Conservation (phyloP, 2,113 vertebrate species). For the Osmerus mordax region DNA sequence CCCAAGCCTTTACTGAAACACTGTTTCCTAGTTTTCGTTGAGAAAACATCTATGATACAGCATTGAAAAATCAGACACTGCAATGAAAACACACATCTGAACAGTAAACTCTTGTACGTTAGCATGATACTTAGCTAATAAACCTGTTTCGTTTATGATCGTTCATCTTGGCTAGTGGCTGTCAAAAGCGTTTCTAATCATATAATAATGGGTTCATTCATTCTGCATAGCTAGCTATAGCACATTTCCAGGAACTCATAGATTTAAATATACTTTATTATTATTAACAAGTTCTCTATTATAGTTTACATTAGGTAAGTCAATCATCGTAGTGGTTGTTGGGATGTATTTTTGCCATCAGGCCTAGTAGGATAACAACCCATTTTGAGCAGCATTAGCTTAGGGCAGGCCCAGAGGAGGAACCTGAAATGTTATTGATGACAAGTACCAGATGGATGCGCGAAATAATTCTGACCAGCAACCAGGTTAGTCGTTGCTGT, state of each 20-base stretch:
- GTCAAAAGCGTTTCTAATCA: conserved; percentile 19
- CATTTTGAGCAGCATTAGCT: background rate
- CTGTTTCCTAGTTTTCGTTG: conserved; percentile 40
- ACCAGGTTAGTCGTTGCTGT: too few species aligned
- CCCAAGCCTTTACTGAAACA: conserved; percentile 54
- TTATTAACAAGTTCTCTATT: background rate
- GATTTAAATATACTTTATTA: background rate
- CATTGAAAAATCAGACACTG: background rate
- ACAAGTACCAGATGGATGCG: too few species aligned
- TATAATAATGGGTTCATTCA: conserved; percentile 21
- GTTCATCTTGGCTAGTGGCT: background rate
- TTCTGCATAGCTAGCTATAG: background rate
- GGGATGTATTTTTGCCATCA: background rate
- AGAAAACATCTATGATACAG: conserved; percentile 15
- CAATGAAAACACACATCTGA: background rate
- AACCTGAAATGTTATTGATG: background rate
- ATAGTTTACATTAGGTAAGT: background rate
- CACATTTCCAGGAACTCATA: background rate
- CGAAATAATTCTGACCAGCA: too few species aligned
- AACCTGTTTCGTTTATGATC: too few species aligned
- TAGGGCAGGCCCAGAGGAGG: background rate
- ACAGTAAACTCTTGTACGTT: too few species aligned
- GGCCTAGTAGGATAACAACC: background rate
- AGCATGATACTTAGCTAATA: too few species aligned
- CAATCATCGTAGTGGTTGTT: too few species aligned